Evolutionary conservation across 2,888 invertebrate species (phyloP), one percentile per base, ranked within the genome.

Genomic region (Watsonalla binaria): DNA sequence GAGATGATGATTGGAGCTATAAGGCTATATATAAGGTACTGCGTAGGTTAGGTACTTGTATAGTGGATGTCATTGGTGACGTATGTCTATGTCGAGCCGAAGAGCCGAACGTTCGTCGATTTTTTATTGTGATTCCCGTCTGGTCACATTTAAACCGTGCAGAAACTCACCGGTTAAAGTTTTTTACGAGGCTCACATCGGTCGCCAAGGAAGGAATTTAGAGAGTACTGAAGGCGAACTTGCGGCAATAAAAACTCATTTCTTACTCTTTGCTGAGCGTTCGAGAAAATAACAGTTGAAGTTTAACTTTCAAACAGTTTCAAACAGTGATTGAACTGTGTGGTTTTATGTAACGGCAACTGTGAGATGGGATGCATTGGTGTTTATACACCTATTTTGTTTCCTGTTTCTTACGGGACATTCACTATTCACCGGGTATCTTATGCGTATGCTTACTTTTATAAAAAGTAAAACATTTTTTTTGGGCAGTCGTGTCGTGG

Each of bases 171-270:
- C 47, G n/a, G 58, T 34, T 56, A 61, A 67, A 70, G 63, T 63
- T 67, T 65, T n/a, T 66, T 60, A 58, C 37, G 49, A 15, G 13
- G 49, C 49, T 52, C 56, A 61, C 54, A 39, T 54, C 51, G 46
- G 39, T 61, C 62, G 55, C 64, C 56, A n/a, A 66, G 56, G 59
- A 66, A 69, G 70, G 66, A 70, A 72, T 69, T 63, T 54, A 54
- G 65, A 69, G 73, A 70, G 69, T 69, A 72, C 75, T 70, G 67
- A 72, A 74, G 64, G 66, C 70, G 67, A 72, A 78, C 66, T 80
- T 76, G 53, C 56, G 62, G 69, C 70, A 65, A 66, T 69, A 76
- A 78, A 79, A 79, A 70, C 73, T 64, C 63, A 76, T 73, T 74
- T 76, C 68, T 63, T 70, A 66, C 70, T 55, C 65, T 60, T 68